Percentiles rank a stretch among this genome's conserved stretches.
Conservation (phyloP, 2,888 invertebrate species). For the Hermaeophaga mercurialis region DNA sequence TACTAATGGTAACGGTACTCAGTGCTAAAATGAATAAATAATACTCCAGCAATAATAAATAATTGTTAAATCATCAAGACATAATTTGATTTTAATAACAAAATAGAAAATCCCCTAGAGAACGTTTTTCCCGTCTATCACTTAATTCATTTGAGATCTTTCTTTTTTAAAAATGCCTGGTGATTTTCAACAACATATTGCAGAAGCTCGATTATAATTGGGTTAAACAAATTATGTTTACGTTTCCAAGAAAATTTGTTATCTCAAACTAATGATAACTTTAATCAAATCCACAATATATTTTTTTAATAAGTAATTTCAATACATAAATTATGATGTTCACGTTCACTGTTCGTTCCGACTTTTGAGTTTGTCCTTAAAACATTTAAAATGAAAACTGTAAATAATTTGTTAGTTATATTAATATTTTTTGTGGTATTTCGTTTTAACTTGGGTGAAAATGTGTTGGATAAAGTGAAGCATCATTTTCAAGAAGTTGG, state of each 20-base stretch:
- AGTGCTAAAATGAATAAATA: too few species aligned
- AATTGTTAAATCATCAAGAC: too few species aligned
- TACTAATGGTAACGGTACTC: too few species aligned
- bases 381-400: background rate
- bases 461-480: background rate
- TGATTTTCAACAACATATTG: background rate
- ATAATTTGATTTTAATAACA: too few species aligned
- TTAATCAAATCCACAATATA: background rate
- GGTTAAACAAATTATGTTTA: background rate
- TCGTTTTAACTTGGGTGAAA: background rate
- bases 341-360: background rate
- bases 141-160: too few species aligned
- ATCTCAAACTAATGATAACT: background rate
- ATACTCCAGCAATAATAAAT: too few species aligned
- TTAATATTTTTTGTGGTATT: background rate
- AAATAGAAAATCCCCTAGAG: too few species aligned
- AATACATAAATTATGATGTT: background rate
- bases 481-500: background rate
- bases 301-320: background rate
- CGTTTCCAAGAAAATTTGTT: constrained; percentile 1
- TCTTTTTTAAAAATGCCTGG: too few species aligned
- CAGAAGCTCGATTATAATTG: constrained; percentile 1
- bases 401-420: background rate
- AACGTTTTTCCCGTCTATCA: too few species aligned
- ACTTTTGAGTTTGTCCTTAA: background rate